Conservation (phyloP, 35 echinoderm and acorn worm species). For the Strongylocentrotus purpuratus region DNA sequence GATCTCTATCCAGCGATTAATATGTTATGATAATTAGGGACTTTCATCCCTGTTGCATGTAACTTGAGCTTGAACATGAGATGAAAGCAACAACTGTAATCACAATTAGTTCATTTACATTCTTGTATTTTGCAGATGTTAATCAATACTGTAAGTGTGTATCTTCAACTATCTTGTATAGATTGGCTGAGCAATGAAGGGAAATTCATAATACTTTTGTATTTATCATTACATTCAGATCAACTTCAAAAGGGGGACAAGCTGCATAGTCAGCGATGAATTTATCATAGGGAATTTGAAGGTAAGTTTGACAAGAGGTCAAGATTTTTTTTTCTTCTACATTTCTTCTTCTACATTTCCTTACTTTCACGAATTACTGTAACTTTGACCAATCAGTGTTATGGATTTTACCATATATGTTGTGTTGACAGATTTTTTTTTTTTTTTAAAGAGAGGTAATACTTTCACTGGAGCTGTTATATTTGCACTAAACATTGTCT, state of each 20-base stretch:
- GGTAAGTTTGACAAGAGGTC: conserved; percentile 57
- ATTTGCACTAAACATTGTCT: too few relatives aligned
- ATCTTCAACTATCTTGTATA: background rate
- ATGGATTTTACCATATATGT: too few relatives aligned
- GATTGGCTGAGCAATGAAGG: background rate
- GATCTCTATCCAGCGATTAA: too few relatives aligned
- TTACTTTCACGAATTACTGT: background rate
- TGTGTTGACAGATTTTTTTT: too few relatives aligned
- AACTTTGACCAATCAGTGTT: too few relatives aligned
- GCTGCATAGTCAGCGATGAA: conserved; percentile 83
- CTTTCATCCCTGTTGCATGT: too few relatives aligned
- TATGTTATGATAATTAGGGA: too few relatives aligned
- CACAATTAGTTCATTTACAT: too few relatives aligned
- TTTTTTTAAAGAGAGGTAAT: too few relatives aligned
- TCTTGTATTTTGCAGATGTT: background rate
- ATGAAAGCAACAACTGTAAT: too few relatives aligned
- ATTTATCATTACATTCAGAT: conserved; percentile 56
- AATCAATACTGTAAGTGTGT: background rate
- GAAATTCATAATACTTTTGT: background rate
- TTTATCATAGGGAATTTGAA: conserved; percentile 78
- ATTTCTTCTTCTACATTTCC: background rate
- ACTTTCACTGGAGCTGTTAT: too few relatives aligned
- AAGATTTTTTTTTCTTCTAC: background rate
- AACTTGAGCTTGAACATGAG: too few relatives aligned
- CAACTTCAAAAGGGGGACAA: conserved; percentile 81